Evolutionary conservation across 2,888 invertebrate species (phyloP).

Genomic region (Thyatira batis): DNA sequence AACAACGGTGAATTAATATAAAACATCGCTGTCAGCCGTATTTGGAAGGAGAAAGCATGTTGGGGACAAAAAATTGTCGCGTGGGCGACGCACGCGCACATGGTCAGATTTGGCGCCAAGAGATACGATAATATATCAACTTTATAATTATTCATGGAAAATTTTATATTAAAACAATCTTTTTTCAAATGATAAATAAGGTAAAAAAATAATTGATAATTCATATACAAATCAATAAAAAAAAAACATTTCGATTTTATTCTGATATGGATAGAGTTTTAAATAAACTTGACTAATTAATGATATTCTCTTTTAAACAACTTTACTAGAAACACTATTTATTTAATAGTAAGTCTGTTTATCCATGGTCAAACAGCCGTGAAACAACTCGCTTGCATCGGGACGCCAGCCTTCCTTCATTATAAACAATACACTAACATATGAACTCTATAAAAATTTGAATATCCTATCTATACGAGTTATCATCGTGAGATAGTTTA

Average conservation of each 20-base stretch:
- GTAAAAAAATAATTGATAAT: no score
- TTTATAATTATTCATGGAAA: background rate
- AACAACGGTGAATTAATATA: conserved; percentile 6
- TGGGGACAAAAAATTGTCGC: conserved; percentile 5
- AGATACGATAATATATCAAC: background rate
- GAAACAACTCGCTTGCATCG: background rate
- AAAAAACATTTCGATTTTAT: no score
- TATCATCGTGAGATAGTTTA: background rate
- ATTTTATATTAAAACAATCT: no score
- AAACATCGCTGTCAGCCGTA: conserved; percentile 3
- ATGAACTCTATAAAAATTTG: background rate
- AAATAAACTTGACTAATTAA: no score
- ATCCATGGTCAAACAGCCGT: background rate
- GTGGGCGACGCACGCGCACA: conserved; percentile 8
- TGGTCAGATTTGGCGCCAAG: background rate
- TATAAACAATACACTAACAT: background rate
- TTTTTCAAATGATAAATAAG: no score
- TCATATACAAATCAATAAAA: no score
- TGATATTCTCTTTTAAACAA: no score
- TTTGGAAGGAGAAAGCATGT: conserved; percentile 14
- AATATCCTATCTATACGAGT: background rate
- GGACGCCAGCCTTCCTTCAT: background rate
- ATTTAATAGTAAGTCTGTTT: background rate
- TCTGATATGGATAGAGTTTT: no score
- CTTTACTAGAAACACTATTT: no score